A percentile compares a stretch with the other conserved stretches of the same genome.
Evolutionary conservation across 2,888 invertebrate genomes (phyloP).

Genomic region (Candidula unifasciata): DNA sequence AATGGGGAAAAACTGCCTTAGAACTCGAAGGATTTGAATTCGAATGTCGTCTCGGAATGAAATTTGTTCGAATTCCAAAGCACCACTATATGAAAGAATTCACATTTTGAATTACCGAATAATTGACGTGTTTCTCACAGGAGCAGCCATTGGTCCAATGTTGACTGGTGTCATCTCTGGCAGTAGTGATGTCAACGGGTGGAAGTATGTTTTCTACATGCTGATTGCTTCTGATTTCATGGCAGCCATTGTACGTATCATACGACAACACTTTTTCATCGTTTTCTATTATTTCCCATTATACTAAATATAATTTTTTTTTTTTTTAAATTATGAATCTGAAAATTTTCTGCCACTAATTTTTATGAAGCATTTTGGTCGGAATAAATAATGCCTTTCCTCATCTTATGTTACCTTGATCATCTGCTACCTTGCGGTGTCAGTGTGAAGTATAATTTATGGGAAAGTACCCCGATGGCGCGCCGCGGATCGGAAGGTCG

Average conservation of each 20-base stretch:
- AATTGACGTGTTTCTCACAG: constrained; percentile 77
- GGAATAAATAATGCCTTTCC: too few species aligned
- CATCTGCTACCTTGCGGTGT: not conserved
- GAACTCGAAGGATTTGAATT: too few species aligned
- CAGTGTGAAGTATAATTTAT: not conserved
- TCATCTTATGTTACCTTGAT: not conserved
- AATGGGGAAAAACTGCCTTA: too few species aligned
- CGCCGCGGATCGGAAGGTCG: too few species aligned
- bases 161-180: constrained; percentile 85
- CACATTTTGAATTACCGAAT: too few species aligned
- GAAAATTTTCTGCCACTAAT: too few species aligned
- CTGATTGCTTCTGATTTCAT: constrained; percentile 88
- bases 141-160: constrained; percentile 94
- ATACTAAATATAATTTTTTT: not conserved
- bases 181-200: constrained; percentile 77
- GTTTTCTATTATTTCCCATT: not conserved
- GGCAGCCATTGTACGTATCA: constrained; percentile 81
- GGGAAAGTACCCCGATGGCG: too few species aligned
- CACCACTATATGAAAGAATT: too few species aligned
- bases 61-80: too few species aligned
- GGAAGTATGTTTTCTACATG: constrained; percentile 94
- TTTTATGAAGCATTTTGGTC: too few species aligned
- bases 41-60: too few species aligned
- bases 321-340: too few species aligned
- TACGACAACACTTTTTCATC: not conserved